Evolutionary conservation across 1,140 invertebrate species (phyloP).

Genomic region (Bilobella aurantiaca): DNA sequence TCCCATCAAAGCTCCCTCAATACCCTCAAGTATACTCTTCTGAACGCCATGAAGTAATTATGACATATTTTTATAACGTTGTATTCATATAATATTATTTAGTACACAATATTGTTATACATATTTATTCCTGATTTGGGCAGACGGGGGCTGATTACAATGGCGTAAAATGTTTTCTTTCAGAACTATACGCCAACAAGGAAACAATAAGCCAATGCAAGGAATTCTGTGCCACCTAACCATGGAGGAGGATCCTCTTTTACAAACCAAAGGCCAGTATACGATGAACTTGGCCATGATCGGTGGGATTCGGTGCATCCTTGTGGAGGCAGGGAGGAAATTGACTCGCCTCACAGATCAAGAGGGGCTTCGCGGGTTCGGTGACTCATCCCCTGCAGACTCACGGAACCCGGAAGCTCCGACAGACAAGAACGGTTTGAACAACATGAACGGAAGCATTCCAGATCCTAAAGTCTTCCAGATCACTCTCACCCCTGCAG

Average conservation of each 20-base stretch:
- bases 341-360: slow-evolving; percentile 25
- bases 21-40: slow-evolving; percentile 65
- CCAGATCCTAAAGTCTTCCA: slow-evolving; percentile 64
- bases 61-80: background rate
- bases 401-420: too few relatives aligned
- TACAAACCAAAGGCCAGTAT: slow-evolving; percentile 15
- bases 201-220: slow-evolving; percentile 29
- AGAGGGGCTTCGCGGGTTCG: too few relatives aligned
- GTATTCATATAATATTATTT: too few relatives aligned
- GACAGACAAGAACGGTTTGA: background rate
- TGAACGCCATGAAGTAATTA: slow-evolving; percentile 34
- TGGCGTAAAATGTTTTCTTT: too few relatives aligned
- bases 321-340: slow-evolving; percentile 32
- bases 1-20: slow-evolving; percentile 62
- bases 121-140: too few relatives aligned
- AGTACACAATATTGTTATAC: too few relatives aligned
- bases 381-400: too few relatives aligned
- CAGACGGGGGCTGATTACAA: too few relatives aligned
- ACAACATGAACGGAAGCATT: slow-evolving; percentile 36
- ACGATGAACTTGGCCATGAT: slow-evolving; percentile 32
- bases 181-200: slow-evolving; percentile 29
- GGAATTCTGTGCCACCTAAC: slow-evolving; percentile 30
- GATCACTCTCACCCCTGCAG: slow-evolving; percentile 61
- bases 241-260: slow-evolving; percentile 23
- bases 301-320: slow-evolving; percentile 29